Conservation (phyloP, 2,888 invertebrate genomes). For the Nezara viridula region DNA sequence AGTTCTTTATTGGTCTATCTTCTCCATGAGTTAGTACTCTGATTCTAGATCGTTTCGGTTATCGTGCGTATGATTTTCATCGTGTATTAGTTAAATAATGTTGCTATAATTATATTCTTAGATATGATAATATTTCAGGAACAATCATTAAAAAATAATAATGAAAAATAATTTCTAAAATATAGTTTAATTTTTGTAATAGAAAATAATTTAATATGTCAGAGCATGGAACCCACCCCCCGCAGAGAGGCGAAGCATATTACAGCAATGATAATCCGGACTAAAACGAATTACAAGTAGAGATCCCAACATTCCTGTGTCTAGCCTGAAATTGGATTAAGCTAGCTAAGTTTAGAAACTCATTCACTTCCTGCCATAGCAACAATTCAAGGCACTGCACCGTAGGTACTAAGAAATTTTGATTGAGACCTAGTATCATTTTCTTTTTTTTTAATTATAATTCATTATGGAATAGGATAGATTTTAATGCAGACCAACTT, state of each 20-base stretch:
- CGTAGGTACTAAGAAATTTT: background rate
- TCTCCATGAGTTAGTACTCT: no score
- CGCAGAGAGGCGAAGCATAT: background rate
- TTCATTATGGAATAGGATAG: no score
- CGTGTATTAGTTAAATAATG: no score
- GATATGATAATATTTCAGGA: no score
- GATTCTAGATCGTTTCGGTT: no score
- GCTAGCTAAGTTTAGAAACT: slow-evolving; percentile 14
- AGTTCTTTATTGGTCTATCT: no score
- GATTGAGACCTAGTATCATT: background rate
- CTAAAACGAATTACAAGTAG: background rate
- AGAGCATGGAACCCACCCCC: background rate
- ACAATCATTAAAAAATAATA: no score
- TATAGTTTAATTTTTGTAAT: background rate
- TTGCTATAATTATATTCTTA: no score
- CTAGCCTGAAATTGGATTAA: background rate
- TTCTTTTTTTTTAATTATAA: no score
- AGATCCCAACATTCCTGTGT: background rate
- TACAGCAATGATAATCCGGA: background rate
- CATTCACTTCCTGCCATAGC: background rate
- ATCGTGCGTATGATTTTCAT: no score
- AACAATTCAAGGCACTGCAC: background rate
- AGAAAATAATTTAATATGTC: background rate
- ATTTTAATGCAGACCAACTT: no score
- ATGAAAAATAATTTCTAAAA: background rate